phyloP scores from a whole-genome alignment of 1,140 invertebrate species.

The Pseudomyrmex dendroicus region DNA sequence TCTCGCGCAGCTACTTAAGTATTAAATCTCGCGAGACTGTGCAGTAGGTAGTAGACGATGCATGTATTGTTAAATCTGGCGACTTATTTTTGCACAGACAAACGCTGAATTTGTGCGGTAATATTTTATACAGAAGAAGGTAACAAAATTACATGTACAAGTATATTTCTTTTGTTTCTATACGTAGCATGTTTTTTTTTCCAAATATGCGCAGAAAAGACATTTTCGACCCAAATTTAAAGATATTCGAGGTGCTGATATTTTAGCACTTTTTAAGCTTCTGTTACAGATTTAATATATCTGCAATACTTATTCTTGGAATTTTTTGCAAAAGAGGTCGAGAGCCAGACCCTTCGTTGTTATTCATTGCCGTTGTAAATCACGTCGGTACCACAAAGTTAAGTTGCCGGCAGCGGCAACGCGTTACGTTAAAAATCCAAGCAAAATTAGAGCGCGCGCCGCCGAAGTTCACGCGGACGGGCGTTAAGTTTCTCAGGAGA shows the following conservation, averaged over 20 bases:
- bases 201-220: too few species aligned
- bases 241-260: not conserved
- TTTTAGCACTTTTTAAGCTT: not conserved
- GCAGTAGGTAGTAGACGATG: not conserved
- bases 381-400: constrained; percentile 16
- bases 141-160: not conserved
- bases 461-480: constrained; percentile 12
- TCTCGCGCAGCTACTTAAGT: constrained; percentile 2
- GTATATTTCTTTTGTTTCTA: not conserved
- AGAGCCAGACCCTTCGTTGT: not conserved
- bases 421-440: constrained; percentile 45
- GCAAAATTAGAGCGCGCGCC: constrained; percentile 37
- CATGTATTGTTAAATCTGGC: constrained; percentile 14
- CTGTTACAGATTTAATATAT: not conserved
- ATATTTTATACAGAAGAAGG: not conserved
- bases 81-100: not conserved
- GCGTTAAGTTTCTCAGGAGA: constrained; percentile 29
- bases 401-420: constrained; percentile 10
- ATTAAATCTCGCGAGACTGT: constrained; percentile 36
- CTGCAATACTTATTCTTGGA: not conserved
- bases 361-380: constrained; percentile 37
- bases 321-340: constrained; percentile 25
- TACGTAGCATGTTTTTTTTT: not conserved
- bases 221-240: too few species aligned
- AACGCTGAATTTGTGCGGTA: not conserved